Conservation (phyloP, 2,797 vertebrate species). For the Leucoraja ocellata region DNA sequence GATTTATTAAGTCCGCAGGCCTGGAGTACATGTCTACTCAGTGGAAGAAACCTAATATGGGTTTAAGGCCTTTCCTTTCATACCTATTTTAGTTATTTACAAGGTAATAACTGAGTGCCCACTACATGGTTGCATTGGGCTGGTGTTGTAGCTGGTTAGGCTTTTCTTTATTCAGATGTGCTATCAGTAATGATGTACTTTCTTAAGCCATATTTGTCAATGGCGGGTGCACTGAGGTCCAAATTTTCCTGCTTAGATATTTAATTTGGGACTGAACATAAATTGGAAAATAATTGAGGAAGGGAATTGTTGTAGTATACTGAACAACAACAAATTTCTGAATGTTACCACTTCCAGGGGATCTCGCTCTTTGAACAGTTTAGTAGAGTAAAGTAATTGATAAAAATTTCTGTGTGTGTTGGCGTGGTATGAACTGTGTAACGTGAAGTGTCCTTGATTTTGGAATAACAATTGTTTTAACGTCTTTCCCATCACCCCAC, state of each 20-base stretch:
- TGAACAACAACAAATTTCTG: background rate
- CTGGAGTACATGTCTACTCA: background rate
- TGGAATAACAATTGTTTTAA: background rate
- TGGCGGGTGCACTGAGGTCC: background rate
- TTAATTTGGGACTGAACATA: background rate
- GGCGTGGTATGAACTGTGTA: background rate
- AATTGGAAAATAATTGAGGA: background rate
- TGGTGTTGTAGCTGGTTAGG: no score
- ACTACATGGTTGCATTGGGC: background rate
- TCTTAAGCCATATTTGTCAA: background rate
- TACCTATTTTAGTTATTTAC: background rate
- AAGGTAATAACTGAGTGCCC: background rate
- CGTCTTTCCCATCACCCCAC: background rate
- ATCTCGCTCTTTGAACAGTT: background rate
- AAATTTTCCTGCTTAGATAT: background rate
- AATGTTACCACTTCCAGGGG: background rate
- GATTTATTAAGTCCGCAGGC: background rate
- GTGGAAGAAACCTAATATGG: background rate
- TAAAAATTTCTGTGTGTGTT: background rate
- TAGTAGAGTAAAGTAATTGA: background rate
- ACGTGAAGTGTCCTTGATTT: background rate
- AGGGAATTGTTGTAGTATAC: background rate
- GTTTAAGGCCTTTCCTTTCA: background rate
- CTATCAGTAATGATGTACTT: background rate
- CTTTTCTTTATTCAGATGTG: no score